phyloP scores from a whole-genome alignment of 2,888 invertebrate species.

The Xiphydria camelus region DNA sequence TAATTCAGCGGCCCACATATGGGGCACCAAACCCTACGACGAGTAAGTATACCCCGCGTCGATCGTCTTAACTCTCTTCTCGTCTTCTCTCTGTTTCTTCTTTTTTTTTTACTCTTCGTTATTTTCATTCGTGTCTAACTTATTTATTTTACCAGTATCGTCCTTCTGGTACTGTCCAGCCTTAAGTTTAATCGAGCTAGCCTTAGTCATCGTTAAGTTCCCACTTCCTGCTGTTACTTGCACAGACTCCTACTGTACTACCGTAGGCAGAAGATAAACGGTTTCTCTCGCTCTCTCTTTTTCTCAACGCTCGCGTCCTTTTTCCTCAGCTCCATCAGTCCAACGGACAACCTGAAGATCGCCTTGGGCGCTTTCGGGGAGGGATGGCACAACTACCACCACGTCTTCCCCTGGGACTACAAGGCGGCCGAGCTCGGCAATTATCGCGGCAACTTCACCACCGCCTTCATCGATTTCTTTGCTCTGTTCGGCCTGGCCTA shows the following conservation, averaged over 20 bases:
- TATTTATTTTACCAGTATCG: too few relatives aligned
- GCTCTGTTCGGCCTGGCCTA: conserved; percentile 80
- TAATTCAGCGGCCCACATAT: conserved; percentile 91
- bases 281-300: too few relatives aligned
- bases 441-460: conserved; percentile 67
- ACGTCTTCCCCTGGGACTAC: conserved; percentile 84
- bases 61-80: too few relatives aligned
- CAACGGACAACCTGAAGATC: conserved; percentile 71
- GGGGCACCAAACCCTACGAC: conserved; percentile 90
- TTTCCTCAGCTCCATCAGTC: conserved; percentile 67
- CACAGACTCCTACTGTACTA: too few relatives aligned
- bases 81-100: too few relatives aligned
- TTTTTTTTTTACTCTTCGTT: conserved; percentile 4
- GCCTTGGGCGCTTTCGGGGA: conserved; percentile 72
- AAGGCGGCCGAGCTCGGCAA: conserved; percentile 73
- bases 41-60: conserved; percentile 67
- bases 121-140: too few relatives aligned
- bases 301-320: too few relatives aligned
- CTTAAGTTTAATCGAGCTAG: too few relatives aligned
- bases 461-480: conserved; percentile 69
- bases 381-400: conserved; percentile 90
- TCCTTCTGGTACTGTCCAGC: too few relatives aligned
- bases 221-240: too few relatives aligned
- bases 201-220: too few relatives aligned
- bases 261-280: too few relatives aligned